Conservation (phyloP, 2,797 vertebrate species). For the Scolopax rusticola region DNA sequence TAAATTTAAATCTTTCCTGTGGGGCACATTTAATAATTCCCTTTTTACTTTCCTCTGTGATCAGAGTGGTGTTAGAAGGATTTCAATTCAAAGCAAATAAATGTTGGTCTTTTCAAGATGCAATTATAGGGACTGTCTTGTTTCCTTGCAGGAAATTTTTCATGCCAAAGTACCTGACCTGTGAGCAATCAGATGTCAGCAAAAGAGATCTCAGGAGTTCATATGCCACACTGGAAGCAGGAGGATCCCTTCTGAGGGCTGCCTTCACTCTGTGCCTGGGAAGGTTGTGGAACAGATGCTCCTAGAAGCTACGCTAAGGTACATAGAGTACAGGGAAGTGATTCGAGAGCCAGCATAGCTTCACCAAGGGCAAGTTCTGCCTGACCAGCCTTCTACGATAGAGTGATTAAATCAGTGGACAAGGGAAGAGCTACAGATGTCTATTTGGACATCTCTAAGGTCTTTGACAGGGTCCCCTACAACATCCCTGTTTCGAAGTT, state of each 20-base stretch:
- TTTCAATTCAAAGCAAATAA: background rate
- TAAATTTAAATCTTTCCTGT: background rate
- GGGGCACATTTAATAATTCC: background rate
- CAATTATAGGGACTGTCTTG: background rate
- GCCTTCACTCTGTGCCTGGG: background rate
- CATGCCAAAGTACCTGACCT: background rate
- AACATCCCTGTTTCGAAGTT: background rate
- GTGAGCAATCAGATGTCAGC: background rate
- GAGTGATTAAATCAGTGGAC: background rate
- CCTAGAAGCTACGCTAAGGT: background rate
- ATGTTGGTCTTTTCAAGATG: background rate
- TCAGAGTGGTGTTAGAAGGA: background rate
- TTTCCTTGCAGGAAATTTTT: background rate
- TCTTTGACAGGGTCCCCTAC: background rate
- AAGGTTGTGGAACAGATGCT: background rate
- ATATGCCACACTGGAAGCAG: fast-evolving
- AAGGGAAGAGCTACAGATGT: background rate
- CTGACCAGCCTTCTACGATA: background rate
- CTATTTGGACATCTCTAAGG: background rate
- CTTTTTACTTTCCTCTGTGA: background rate
- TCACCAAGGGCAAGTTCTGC: background rate
- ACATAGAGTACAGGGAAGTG: background rate
- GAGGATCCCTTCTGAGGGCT: background rate
- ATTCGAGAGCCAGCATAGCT: background rate
- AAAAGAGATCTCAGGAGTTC: background rate